These are phyloP conservation scores for Nomada hirtipes DNA, from an alignment of 2,888 invertebrate species.

Conservation along the genomic window DNA sequence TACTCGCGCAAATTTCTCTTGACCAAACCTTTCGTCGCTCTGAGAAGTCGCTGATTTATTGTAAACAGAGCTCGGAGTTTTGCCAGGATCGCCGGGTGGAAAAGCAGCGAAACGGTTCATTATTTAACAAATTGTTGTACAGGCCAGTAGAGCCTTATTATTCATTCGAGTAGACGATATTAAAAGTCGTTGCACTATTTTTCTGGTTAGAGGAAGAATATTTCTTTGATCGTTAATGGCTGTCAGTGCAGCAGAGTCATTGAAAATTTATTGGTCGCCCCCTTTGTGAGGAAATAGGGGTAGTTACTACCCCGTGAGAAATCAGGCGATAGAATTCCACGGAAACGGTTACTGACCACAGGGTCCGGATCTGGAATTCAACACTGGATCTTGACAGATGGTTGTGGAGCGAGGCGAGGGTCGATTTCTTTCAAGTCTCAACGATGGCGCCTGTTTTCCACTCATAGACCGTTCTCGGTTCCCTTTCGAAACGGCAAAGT, in stretches of 20 bases:
- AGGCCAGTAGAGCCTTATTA: too few relatives aligned
- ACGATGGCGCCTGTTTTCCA: constrained; percentile 5
- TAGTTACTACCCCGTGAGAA: not conserved
- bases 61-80: constrained; percentile 42
- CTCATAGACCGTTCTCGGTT: not conserved
- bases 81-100: not conserved
- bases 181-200: too few relatives aligned
- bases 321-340: not conserved
- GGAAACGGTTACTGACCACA: not conserved
- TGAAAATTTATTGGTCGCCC: not conserved
- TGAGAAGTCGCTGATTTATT: constrained; percentile 24
- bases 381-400: not conserved
- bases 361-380: not conserved
- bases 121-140: constrained; percentile 12
- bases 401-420: not conserved
- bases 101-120: constrained; percentile 4
- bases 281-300: too few relatives aligned
- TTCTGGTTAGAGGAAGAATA: too few relatives aligned
- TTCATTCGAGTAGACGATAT: not conserved
- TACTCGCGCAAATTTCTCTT: constrained; percentile 55
- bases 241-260: not conserved
- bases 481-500: constrained; percentile 10
- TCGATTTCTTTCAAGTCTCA: constrained; percentile 30
- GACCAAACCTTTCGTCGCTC: constrained; percentile 39
- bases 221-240: not conserved